Evolutionary conservation across 2,113 vertebrate species (phyloP).

Genomic region (Salvelinus alpinus): DNA sequence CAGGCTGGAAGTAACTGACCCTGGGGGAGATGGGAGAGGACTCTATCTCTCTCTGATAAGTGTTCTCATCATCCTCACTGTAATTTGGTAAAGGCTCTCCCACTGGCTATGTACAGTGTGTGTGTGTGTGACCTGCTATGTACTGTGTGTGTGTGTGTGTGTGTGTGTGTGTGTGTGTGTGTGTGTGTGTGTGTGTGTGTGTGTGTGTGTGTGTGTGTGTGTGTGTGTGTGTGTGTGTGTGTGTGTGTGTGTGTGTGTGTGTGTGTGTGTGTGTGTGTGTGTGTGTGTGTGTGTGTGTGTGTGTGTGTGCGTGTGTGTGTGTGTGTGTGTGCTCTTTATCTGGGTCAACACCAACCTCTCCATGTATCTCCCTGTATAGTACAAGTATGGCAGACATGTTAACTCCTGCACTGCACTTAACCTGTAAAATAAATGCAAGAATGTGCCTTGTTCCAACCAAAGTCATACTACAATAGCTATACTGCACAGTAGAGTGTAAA

Average conservation of each 20-base stretch:
- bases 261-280: conserved; percentile 11
- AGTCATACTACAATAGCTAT: too few species aligned
- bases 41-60: conserved; percentile 42
- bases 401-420: too few species aligned
- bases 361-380: too few species aligned
- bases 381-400: too few species aligned
- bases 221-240: too few species aligned
- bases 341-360: too few species aligned
- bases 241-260: conserved; percentile 9
- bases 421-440: too few species aligned
- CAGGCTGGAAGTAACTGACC: conserved; percentile 37
- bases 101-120: conserved; percentile 12
- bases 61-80: conserved; percentile 28
- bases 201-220: conserved; percentile 3
- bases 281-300: conserved; percentile 1
- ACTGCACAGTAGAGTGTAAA: too few species aligned
- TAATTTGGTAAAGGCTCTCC: conserved; percentile 28
- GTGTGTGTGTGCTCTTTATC: background rate
- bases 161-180: conserved; percentile 11
- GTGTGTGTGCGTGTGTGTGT: background rate
- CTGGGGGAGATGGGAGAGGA: conserved; percentile 37
- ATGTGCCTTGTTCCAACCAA: too few species aligned
- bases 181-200: conserved; percentile 4
- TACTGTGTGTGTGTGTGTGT: background rate
- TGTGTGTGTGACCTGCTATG: background rate